phyloP scores from a whole-genome alignment of 2,797 vertebrate genomes.

The Betta splendens region DNA sequence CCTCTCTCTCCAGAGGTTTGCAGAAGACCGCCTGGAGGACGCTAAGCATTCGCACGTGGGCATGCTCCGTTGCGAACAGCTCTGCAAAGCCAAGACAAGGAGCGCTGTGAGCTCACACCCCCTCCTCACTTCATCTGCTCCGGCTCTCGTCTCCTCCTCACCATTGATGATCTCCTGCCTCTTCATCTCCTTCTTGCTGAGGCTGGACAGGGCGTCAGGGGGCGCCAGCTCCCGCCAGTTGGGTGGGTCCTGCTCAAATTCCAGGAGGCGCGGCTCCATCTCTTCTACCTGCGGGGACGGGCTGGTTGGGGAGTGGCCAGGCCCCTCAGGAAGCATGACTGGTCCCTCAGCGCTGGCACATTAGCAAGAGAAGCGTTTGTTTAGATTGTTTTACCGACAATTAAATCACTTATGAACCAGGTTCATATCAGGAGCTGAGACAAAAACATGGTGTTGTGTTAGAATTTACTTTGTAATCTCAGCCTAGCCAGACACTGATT shows the following conservation, averaged over 20 bases:
- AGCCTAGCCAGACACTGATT: neutral
- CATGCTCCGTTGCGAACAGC: conserved; percentile 90
- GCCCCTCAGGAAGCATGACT: conserved; percentile 55
- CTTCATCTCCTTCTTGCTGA: conserved; percentile 89
- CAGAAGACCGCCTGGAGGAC: conserved; percentile 91
- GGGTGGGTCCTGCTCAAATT: conserved; percentile 87
- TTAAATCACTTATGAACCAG: conserved; percentile 4
- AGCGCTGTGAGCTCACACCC: neutral
- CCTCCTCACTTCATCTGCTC: neutral
- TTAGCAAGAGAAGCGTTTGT: neutral
- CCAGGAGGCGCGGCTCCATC: conserved; percentile 83
- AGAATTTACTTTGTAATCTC: neutral
- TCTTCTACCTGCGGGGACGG: conserved; percentile 83
- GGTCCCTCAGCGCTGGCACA: conserved; percentile 60
- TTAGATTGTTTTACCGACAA: neutral
- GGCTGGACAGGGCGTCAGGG: conserved; percentile 76
- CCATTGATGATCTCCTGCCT: conserved; percentile 94
- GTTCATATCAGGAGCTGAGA: conserved; percentile 6
- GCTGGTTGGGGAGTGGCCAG: conserved; percentile 65
- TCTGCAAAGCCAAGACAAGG: conserved; percentile 70
- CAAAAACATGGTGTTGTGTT: neutral
- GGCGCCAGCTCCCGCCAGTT: conserved; percentile 87
- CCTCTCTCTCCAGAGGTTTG: conserved; percentile 82
- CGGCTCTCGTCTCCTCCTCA: conserved; percentile 65
- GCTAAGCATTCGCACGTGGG: conserved; percentile 90